Evolutionary conservation across 2,888 invertebrate species (phyloP).

Genomic region (Congeria kusceri): DNA sequence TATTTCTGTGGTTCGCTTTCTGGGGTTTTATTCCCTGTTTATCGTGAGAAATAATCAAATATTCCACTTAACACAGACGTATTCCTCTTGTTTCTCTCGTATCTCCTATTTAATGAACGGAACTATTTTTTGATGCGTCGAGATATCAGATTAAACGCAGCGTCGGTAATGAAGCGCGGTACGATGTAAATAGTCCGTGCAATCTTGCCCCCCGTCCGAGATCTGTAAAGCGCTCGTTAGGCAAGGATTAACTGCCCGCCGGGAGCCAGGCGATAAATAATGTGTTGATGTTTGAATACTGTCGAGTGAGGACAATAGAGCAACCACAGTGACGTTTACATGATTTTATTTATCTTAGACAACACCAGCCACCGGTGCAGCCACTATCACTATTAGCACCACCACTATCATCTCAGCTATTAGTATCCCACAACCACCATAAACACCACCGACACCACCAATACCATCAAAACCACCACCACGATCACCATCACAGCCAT

Average conservation of each 20-base stretch:
- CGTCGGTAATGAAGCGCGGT: conserved; percentile 60
- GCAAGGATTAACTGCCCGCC: conserved; percentile 42
- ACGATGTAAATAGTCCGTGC: conserved; percentile 61
- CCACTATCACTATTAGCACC: too few relatives aligned
- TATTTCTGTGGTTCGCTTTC: background rate
- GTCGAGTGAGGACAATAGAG: too few relatives aligned
- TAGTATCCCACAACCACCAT: too few relatives aligned
- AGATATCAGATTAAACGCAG: conserved; percentile 57
- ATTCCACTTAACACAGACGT: conserved; percentile 46
- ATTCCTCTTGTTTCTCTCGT: conserved; percentile 44
- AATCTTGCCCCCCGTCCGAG: conserved; percentile 42
- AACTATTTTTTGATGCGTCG: conserved; percentile 61
- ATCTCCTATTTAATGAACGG: conserved; percentile 58
- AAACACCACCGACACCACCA: too few relatives aligned
- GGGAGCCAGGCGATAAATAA: conserved; percentile 1
- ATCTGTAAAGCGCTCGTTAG: conserved; percentile 37
- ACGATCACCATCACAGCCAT: too few relatives aligned
- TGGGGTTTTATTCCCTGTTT: conserved; percentile 28
- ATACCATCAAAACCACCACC: too few relatives aligned
- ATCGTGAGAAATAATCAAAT: conserved; percentile 60
- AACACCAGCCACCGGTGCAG: too few relatives aligned
- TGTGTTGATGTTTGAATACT: too few relatives aligned
- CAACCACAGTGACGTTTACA: too few relatives aligned
- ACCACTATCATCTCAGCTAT: too few relatives aligned
- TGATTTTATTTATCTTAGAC: too few relatives aligned